Evolutionary conservation across 1,140 invertebrate genomes (phyloP).

Genomic region (Saxidomus purpurata): DNA sequence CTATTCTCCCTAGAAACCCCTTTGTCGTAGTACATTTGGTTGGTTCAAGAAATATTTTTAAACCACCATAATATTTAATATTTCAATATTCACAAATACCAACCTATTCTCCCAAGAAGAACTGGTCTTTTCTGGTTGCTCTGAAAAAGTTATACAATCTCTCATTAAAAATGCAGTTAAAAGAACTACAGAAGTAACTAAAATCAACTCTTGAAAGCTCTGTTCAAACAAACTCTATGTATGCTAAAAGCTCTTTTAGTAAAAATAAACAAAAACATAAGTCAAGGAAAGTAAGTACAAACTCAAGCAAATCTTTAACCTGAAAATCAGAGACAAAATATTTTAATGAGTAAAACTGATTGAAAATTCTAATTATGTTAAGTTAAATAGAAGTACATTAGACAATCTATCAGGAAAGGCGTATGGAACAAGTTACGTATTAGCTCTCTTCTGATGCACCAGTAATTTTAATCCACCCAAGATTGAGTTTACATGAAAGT

Average conservation of each 20-base stretch:
- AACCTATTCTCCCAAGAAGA: slow-evolving; percentile 79
- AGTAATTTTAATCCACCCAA: too few species aligned
- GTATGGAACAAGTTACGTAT: too few species aligned
- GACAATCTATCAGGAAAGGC: too few species aligned
- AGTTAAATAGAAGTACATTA: too few species aligned
- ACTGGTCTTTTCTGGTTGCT: slow-evolving; percentile 75
- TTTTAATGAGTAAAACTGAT: background rate
- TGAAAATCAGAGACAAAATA: background rate
- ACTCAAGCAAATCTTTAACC: background rate
- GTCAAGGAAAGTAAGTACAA: background rate
- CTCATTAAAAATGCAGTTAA: background rate
- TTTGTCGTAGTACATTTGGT: too few species aligned
- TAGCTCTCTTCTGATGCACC: too few species aligned
- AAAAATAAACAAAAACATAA: background rate
- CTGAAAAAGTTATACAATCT: background rate
- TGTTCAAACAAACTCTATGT: background rate
- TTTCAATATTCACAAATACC: too few species aligned
- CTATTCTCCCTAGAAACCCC: too few species aligned
- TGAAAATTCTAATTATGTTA: too few species aligned
- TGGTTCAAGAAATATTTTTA: too few species aligned
- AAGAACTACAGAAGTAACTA: background rate
- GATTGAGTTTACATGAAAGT: too few species aligned
- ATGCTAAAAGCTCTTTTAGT: background rate
- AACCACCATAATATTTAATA: too few species aligned
- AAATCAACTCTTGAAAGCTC: background rate